These are phyloP conservation scores for Clarias pachynema DNA, from an alignment of 2,797 vertebrate species.

Conservation along the genomic window DNA sequence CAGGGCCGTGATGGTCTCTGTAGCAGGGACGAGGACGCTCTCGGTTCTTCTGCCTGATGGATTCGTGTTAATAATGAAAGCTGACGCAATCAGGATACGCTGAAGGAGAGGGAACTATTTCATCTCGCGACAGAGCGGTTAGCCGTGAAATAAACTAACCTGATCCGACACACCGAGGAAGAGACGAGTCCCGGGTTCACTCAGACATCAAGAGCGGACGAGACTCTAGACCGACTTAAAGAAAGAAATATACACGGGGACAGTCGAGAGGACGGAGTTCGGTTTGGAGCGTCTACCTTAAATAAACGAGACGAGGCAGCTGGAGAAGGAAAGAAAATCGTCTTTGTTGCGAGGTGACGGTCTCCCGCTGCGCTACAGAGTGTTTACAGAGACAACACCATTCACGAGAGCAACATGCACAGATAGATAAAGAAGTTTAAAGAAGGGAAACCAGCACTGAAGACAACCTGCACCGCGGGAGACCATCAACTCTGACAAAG, in stretches of 20 bases:
- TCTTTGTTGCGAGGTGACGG: no score
- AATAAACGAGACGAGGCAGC: not conserved
- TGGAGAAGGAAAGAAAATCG: not conserved
- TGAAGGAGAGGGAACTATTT: conserved; percentile 70
- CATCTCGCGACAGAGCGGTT: conserved; percentile 39
- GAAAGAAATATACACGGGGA: not conserved
- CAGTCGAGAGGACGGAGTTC: not conserved
- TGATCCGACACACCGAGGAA: not conserved
- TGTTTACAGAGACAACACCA: no score
- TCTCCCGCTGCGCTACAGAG: no score
- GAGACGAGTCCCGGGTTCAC: not conserved
- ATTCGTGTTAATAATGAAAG: conserved; percentile 68
- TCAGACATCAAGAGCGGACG: not conserved
- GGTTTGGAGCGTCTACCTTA: not conserved
- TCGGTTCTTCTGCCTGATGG: conserved; percentile 48
- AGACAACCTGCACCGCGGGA: no score
- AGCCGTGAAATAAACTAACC: not conserved
- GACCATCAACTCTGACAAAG: no score
- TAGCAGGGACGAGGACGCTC: conserved; percentile 22
- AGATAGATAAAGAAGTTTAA: no score
- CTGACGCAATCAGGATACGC: conserved; percentile 72
- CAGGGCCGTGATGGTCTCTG: not conserved
- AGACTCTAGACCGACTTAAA: not conserved
- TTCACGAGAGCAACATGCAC: no score
- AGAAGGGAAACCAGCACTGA: no score